These are phyloP conservation scores for Caenorhabditis imperialis DNA, from an alignment of 2,888 invertebrate genomes.

Conservation along the genomic window DNA sequence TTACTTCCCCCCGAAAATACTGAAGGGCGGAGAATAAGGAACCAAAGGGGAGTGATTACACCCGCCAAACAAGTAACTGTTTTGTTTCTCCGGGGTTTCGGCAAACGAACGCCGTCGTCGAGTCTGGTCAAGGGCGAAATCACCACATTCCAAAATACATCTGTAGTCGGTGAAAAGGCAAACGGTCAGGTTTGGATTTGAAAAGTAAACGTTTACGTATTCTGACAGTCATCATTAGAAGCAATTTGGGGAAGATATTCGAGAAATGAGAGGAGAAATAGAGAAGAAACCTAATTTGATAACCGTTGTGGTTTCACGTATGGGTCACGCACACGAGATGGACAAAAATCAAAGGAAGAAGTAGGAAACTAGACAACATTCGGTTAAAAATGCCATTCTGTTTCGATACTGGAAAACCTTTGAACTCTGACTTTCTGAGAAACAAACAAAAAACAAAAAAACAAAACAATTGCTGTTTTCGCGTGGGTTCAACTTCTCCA, in stretches of 20 bases:
- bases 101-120: slow-evolving; percentile 25
- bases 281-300: slow-evolving; percentile 42
- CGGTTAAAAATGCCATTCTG: too few species aligned
- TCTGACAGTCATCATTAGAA: slow-evolving; percentile 27
- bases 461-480: too few species aligned
- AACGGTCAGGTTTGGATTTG: too few species aligned
- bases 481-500: too few species aligned
- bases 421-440: too few species aligned
- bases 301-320: slow-evolving; percentile 16
- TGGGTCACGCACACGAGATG: slow-evolving; percentile 12
- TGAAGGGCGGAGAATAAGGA: slow-evolving; percentile 23
- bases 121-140: slow-evolving; percentile 42
- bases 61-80: slow-evolving; percentile 7
- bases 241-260: not conserved
- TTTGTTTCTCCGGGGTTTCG: slow-evolving; percentile 21
- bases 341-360: slow-evolving; percentile 31
- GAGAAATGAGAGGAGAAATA: not conserved
- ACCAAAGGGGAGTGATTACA: slow-evolving; percentile 14
- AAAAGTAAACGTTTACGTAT: slow-evolving; percentile 18
- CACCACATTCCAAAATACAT: slow-evolving; percentile 23
- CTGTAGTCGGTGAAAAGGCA: slow-evolving; percentile 21
- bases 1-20: slow-evolving; percentile 7
- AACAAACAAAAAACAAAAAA: too few species aligned
- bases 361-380: not conserved
- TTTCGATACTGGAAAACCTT: too few species aligned